Evolutionary conservation across 2,113 vertebrate genomes (phyloP).

Genomic region (Columbina picui): DNA sequence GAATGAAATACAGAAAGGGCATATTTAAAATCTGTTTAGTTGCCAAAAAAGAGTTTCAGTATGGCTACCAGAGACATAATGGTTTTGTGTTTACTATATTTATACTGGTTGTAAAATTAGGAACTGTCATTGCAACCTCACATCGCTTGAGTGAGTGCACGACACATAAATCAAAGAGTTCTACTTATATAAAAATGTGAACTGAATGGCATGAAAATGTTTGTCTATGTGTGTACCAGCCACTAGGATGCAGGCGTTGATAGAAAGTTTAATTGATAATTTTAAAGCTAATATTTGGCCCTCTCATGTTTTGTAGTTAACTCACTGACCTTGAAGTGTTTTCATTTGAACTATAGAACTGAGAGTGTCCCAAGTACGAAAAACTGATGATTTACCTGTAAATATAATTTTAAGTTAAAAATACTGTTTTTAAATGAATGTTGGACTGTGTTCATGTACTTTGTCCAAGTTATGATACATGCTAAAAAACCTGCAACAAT

Average conservation of each 20-base stretch:
- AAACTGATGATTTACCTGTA: constrained; percentile 15
- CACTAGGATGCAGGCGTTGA: not conserved
- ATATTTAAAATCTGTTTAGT: constrained; percentile 41
- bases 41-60: constrained; percentile 22
- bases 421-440: not conserved
- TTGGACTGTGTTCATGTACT: not conserved
- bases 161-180: constrained; percentile 59
- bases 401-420: constrained; percentile 11
- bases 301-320: not conserved
- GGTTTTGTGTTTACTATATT: constrained; percentile 57
- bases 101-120: constrained; percentile 71
- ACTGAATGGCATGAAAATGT: constrained; percentile 38
- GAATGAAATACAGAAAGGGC: not conserved
- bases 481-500: constrained; percentile 43
- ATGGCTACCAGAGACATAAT: constrained; percentile 23
- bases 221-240: not conserved
- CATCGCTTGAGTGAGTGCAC: constrained; percentile 60
- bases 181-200: constrained; percentile 55
- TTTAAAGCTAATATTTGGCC: not conserved
- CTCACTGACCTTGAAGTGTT: not conserved
- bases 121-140: constrained; percentile 47
- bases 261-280: constrained; percentile 8
- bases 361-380: not conserved
- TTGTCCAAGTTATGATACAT: constrained; percentile 57
- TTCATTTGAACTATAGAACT: constrained; percentile 22